These are phyloP conservation scores for Podarcis muralis DNA, from an alignment of 2,113 vertebrate genomes.

Conservation along the genomic window DNA sequence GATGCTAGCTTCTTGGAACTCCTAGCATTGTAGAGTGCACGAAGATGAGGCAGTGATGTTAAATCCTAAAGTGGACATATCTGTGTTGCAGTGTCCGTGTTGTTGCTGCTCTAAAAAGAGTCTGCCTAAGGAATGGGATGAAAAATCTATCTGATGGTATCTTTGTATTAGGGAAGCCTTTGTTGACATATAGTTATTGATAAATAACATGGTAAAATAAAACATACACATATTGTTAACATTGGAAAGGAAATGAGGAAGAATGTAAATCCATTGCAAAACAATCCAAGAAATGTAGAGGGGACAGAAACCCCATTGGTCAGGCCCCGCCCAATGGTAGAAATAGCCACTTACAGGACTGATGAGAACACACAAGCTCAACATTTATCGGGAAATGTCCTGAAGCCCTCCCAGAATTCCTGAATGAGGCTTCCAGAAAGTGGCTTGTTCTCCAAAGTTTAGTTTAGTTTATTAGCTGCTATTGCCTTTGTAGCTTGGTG, in stretches of 20 bases:
- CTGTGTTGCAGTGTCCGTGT: not conserved
- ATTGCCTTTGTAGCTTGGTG: no score
- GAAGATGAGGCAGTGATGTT: not conserved
- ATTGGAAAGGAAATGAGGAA: constrained; percentile 4
- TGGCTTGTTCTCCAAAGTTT: not conserved
- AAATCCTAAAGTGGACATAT: not conserved
- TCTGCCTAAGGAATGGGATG: not conserved
- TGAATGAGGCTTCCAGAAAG: not conserved
- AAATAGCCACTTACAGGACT: not conserved
- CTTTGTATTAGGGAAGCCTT: not conserved
- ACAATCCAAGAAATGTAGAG: not conserved
- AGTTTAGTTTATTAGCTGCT: no score
- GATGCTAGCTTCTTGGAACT: constrained; percentile 24
- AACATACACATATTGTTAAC: not conserved
- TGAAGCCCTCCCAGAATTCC: no score
- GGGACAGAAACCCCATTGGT: not conserved
- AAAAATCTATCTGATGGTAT: not conserved
- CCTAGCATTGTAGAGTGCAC: rapidly evolving
- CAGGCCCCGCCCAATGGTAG: not conserved
- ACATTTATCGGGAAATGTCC: not conserved
- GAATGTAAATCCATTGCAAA: not conserved
- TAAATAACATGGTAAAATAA: not conserved
- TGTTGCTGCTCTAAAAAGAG: not conserved
- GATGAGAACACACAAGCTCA: not conserved
- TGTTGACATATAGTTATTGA: not conserved